Base-by-base conservation (phyloP, 2,797 vertebrate genomes). In the Phataginus tetradactyla region DNA sequence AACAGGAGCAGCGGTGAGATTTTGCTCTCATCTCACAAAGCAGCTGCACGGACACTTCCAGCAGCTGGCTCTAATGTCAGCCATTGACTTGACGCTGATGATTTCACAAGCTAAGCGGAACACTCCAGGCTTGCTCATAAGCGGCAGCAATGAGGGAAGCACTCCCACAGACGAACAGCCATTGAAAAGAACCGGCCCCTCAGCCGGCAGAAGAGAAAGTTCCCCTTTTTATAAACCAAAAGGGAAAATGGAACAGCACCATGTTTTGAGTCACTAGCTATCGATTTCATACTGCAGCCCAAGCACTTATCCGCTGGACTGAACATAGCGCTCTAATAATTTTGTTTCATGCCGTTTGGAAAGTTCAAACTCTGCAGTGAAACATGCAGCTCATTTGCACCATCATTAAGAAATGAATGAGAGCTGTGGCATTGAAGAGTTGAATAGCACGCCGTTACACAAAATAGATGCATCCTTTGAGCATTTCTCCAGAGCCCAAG, bases 21-120 rank as follows among this genome's bases (percentile, higher is more conserved):
- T 64, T 80, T 55, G 45, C 77, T 77, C 75, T 95, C 78, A 25
- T 81, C 79, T 80, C 71, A 11, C 61, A 11, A 42, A 91, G 95
- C 97, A 97, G 97, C 97, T 98, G 97, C 4, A 20, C 91, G 29
- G 39, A 90, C 57, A 42, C 95, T 96, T 97, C 72, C 88, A 89
- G 93, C 97, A 94, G 97, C 97, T 96, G 97, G 86, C 92, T 88
- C 53, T 74, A 59, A 72, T 80, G 97, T 86, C 96, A 42, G 92
- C 91, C 39, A 17, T 34, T 12, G 45, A 81, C 21, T n/a, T 57
- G 63, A 64, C 0, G 0, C 14, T 21, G 86, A 51, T 86, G 39
- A 32, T 85, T 93, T 94, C 94, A 45, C 45, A 55, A 72, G 72
- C 78, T 34, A 45, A 89, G 72, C 86, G 74, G 80, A 93, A 83